Evolutionary conservation across 2,888 invertebrate genomes (phyloP), one percentile per base, ranked within the genome.

Genomic region (Dryocosmus kuriphilus): DNA sequence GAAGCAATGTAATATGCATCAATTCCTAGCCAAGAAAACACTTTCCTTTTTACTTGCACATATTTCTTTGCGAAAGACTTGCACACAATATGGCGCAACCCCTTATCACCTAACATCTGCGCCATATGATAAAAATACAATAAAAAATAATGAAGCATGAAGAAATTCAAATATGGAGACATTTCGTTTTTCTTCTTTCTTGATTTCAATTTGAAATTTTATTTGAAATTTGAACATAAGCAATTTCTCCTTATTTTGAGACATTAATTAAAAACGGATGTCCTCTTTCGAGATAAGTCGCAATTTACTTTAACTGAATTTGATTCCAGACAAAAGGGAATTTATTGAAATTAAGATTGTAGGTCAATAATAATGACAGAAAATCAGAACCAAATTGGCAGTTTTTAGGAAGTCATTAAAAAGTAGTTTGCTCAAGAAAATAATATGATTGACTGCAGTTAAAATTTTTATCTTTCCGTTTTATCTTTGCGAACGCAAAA

Each of bases 381-480:
- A 63, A 35, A 32, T 63, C 35, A 24, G n/a, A 11, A 8, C 4
- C n/a, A 35, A 63, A 63, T 35, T 32, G 35, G 9, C 35, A 35
- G 19, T 63, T 63, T 32, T 63, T 35, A 63, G 62, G 62, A 62
- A 62, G 63, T 63, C 63, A 63, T 63, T 63, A 35, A 35, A 63
- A 63, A 22, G 32, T 35, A 35, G 32, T 63, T 63, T 63, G 63
- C n/a, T 19, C 19, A 32, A 63, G 35, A 63, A 32, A 63, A 35
- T 63, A n/a, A 63, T 35, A 11, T 63, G 63, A 63, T 32, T 63
- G 30, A 3, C 35, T n/a, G 32, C 35, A n/a, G n/a, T 35, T 63
- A n/a, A 5, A 63, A 6, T 32, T 63, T 35, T 63, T 63, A 63
- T 63, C 63, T 63, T 63, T 63, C 35, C 63, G 32, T n/a, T 63